A percentile compares a stretch with the other conserved stretches of the same genome.
These are phyloP conservation scores for Lycocorax pyrrhopterus DNA, from an alignment of 2,113 vertebrate species.

Conservation along the genomic window DNA sequence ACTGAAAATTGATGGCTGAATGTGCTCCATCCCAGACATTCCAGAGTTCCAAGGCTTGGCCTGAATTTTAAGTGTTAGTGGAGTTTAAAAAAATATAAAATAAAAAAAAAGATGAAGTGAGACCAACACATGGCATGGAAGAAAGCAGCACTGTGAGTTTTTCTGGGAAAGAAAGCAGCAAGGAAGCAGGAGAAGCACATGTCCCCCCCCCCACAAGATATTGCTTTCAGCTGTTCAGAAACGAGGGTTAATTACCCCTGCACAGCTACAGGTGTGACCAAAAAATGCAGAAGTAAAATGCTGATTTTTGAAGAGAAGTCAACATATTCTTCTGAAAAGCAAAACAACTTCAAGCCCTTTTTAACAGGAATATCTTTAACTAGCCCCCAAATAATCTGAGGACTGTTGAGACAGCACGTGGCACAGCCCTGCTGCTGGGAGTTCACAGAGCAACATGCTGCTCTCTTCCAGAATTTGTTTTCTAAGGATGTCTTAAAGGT, in stretches of 20 bases:
- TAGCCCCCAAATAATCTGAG: background rate
- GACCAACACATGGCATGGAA: background rate
- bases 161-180: background rate
- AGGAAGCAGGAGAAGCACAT: fast-evolving
- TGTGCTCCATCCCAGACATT: background rate
- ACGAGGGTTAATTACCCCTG: background rate
- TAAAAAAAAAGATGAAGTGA: background rate
- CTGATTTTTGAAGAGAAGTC: background rate
- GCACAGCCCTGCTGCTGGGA: background rate
- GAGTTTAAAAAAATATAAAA: background rate
- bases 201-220: fast-evolving
- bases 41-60: background rate
- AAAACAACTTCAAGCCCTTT: background rate
- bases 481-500: background rate
- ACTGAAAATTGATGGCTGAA: background rate
- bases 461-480: background rate
- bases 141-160: background rate
- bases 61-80: background rate
- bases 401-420: background rate
- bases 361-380: background rate
- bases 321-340: background rate
- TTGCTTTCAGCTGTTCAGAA: background rate
- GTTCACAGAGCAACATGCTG: background rate
- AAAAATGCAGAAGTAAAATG: background rate
- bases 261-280: background rate